Base-by-base conservation (phyloP, 2,888 invertebrate genomes). In the Noctua pronuba region DNA sequence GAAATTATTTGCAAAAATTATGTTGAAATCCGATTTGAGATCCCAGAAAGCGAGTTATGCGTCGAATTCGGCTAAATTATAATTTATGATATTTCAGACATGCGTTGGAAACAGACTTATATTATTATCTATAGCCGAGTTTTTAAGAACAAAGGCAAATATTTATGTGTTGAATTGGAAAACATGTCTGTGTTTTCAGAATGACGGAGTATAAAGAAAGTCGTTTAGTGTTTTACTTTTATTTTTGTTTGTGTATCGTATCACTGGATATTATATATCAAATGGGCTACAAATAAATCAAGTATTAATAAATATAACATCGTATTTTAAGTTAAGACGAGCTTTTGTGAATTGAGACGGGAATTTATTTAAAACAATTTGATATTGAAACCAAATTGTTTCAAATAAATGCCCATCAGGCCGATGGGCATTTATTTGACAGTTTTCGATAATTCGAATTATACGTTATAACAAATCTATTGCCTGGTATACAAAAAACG, bases 1-100 rank as follows among this genome's bases (percentile, higher is more conserved):
- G 67, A 82, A 46, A 72, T 80, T 65, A 80, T 80, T 84, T 75
- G 58, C 58, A 72, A 84, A 84, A 82, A 80, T 52, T 70, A 84
- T 75, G 71, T 28, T 68, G 68, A 35, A 69, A 83, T 84, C 68
- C 46, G 71, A 84, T 84, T 83, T 84, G 64, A 41, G 31, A 65
- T 60, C 68, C 64, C 52, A 65, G 28, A 80, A 60, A 68, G 58
- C 52, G 66, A 75, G 75, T 71, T 60, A 58, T 52, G 21, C 64
- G 65, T 60, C 44, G 60, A 52, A 79, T 73, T 73, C 24, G 72
- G 18, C 21, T 73, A 44, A 69, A 83, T 78, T 83, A 83, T 62
- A 68, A 83, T 73, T 73, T 79, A 73, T 78, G 41, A 69, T 64
- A 58, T 78, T 83, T 28, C 44, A 44, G n/a, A 49, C 55, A 55